These are phyloP conservation scores for Sula dactylatra DNA, from an alignment of 2,113 vertebrate species.

Conservation along the genomic window DNA sequence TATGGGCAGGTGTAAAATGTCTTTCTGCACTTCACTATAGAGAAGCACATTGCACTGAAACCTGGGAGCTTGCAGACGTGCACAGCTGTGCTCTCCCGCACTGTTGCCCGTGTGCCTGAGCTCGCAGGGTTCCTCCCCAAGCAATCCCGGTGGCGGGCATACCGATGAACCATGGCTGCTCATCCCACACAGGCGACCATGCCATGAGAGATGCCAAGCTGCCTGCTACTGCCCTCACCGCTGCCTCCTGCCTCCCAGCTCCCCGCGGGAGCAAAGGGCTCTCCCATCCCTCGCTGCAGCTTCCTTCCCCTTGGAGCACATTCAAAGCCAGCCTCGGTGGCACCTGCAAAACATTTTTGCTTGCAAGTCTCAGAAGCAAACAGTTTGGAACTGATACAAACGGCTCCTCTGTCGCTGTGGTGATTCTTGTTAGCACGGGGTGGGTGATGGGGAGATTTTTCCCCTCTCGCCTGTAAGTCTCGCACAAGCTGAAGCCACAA, in stretches of 20 bases:
- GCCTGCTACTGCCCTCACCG: not conserved
- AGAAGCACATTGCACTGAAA: not conserved
- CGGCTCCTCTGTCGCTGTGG: conserved; percentile 27
- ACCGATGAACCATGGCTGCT: not conserved
- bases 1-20: not conserved
- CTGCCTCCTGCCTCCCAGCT: not conserved
- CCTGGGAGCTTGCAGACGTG: accelerated
- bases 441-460: conserved; percentile 24
- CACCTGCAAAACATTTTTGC: conserved; percentile 5
- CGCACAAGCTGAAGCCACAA: not conserved
- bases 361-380: not conserved
- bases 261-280: not conserved
- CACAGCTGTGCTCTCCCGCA: accelerated
- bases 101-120: not conserved
- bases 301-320: conserved; percentile 24
- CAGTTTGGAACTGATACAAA: not conserved
- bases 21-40: not conserved
- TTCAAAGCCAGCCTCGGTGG: not conserved
- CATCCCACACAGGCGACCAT: accelerated
- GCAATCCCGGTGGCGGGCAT: accelerated
- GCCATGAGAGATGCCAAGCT: not conserved
- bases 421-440: not conserved
- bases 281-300: not conserved
- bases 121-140: not conserved
- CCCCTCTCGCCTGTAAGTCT: conserved; percentile 14